Conservation (phyloP, 2,888 invertebrate genomes). For the Drosophila melanosoma region DNA sequence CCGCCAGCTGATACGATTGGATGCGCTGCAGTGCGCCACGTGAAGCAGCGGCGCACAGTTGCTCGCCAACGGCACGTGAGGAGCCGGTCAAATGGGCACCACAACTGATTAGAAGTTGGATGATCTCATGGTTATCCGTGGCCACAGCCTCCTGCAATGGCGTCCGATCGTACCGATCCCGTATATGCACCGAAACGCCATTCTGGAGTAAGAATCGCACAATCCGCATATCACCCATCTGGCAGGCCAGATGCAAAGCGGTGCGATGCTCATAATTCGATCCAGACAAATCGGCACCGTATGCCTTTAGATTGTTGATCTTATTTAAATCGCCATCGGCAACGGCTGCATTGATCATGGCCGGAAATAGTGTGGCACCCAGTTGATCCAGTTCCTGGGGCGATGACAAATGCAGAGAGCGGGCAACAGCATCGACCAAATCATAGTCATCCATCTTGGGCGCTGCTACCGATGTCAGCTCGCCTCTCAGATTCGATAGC, state of each 20-base stretch:
- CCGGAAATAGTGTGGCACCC: constrained; percentile 88
- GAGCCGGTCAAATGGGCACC: constrained; percentile 90
- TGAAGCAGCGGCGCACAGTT: constrained; percentile 89
- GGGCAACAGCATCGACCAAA: constrained; percentile 87
- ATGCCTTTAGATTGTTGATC: constrained; percentile 83
- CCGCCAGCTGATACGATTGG: constrained; percentile 88
- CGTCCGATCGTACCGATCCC: constrained; percentile 89
- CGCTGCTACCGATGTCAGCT: constrained; percentile 87
- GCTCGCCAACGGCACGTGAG: constrained; percentile 87
- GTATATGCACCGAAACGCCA: constrained; percentile 93
- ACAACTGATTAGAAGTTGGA: constrained; percentile 89
- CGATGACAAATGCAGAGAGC: constrained; percentile 86
- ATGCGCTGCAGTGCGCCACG: constrained; percentile 87
- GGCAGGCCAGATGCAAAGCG: constrained; percentile 92
- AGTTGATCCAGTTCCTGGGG: constrained; percentile 87
- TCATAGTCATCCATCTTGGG: constrained; percentile 85
- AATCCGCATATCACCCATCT: constrained; percentile 88
- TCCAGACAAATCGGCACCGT: constrained; percentile 91
- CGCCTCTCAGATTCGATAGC: constrained; percentile 91
- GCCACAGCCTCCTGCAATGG: constrained; percentile 90
- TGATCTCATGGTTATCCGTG: constrained; percentile 88
- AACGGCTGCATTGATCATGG: constrained; percentile 89
- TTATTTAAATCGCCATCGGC: constrained; percentile 86
- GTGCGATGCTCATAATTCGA: constrained; percentile 91
- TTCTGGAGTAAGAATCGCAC: constrained; percentile 90